A percentile compares a stretch with the other conserved stretches of the same genome.
phyloP scores from a whole-genome alignment of 2,888 invertebrate species.

The Diadromus collaris region DNA sequence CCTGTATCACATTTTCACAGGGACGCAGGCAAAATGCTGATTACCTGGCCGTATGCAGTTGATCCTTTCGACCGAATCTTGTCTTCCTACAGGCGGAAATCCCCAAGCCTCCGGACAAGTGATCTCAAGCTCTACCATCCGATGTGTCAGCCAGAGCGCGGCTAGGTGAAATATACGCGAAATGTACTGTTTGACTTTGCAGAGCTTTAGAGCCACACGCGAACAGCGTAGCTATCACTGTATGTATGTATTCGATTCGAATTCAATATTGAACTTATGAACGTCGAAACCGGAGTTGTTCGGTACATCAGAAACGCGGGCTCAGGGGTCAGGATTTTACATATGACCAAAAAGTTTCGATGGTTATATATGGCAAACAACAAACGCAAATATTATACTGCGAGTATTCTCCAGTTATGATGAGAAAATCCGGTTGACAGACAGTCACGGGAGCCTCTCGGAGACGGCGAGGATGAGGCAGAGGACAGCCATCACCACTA shows the following conservation, averaged over 20 bases:
- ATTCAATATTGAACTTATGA: constrained; percentile 5
- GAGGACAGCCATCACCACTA: constrained; percentile 28
- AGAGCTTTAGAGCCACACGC: neutral
- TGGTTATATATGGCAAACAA: constrained; percentile 3
- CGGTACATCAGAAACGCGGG: neutral
- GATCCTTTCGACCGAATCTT: too few relatives aligned
- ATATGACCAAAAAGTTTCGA: neutral
- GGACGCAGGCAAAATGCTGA: too few relatives aligned
- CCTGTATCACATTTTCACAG: too few relatives aligned
- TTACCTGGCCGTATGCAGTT: too few relatives aligned
- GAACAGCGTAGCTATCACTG: neutral
- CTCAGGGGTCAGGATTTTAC: neutral
- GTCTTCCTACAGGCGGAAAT: too few relatives aligned
- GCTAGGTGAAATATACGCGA: neutral
- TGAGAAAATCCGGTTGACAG: constrained; percentile 31
- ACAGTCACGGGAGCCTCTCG: constrained; percentile 13
- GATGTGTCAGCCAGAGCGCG: too few relatives aligned
- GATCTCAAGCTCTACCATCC: too few relatives aligned
- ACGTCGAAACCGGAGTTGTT: neutral
- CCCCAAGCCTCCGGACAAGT: too few relatives aligned
- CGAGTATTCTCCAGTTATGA: constrained; percentile 3
- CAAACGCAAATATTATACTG: constrained; percentile 9
- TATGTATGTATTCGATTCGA: neutral
- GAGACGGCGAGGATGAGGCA: constrained; percentile 10
- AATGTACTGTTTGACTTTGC: neutral